phyloP scores from a whole-genome alignment of 2,888 invertebrate genomes.

The Mesopsocus fuscifrons region DNA sequence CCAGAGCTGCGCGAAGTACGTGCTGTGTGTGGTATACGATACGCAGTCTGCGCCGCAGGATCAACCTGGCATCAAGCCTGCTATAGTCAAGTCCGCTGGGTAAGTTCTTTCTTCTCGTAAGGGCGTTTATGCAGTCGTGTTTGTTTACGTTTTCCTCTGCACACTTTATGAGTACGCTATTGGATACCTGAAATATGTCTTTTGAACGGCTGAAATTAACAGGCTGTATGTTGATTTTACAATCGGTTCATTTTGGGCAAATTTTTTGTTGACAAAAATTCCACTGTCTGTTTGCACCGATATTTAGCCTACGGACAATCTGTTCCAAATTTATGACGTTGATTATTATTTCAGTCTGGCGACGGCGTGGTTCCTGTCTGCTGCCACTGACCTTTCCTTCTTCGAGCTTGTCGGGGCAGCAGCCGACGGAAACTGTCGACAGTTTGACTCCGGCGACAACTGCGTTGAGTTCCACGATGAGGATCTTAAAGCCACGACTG shows the following conservation, averaged over 20 bases:
- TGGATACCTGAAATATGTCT: too few species aligned
- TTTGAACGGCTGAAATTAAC: too few species aligned
- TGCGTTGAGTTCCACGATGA: constrained; percentile 66
- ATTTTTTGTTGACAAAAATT: too few species aligned
- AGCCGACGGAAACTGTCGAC: constrained; percentile 47
- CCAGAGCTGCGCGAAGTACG: constrained; percentile 57
- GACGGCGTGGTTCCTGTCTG: constrained; percentile 59
- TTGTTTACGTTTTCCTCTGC: too few species aligned
- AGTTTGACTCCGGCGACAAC: constrained; percentile 49
- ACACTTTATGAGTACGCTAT: too few species aligned
- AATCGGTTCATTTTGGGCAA: too few species aligned
- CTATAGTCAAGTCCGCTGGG: constrained; percentile 45
- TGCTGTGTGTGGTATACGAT: constrained; percentile 58
- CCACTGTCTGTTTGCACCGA: too few species aligned
- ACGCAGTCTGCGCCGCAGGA: constrained; percentile 30
- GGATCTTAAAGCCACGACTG: constrained; percentile 62
- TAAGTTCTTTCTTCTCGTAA: constrained; percentile 13
- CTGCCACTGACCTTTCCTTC: constrained; percentile 51
- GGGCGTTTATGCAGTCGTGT: too few species aligned
- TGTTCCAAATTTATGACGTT: too few species aligned
- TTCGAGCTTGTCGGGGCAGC: constrained; percentile 61
- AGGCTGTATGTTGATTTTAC: too few species aligned
- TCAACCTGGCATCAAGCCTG: constrained; percentile 51
- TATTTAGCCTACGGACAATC: too few species aligned
- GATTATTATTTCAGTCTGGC: constrained; percentile 44